Percentiles rank a stretch among this genome's conserved stretches.
Conservation (phyloP, 2,113 vertebrate genomes). For the Sinocyclocheilus maitianheensis region DNA sequence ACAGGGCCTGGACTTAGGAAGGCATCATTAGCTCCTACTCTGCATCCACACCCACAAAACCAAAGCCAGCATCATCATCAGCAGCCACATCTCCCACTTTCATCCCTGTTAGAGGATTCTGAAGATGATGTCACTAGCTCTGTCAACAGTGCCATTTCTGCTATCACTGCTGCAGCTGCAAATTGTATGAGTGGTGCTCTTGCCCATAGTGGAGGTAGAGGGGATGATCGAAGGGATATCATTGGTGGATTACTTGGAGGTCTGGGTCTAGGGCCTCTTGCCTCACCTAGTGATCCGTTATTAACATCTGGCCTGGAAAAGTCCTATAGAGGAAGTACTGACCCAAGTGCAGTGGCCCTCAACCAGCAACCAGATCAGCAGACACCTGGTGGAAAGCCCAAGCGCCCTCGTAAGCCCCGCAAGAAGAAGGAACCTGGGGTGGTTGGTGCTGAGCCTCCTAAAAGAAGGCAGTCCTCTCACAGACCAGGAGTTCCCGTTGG, state of each 20-base stretch:
- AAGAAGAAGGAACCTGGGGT: slow-evolving; percentile 74
- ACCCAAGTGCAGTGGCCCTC: slow-evolving; percentile 63
- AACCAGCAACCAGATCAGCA: slow-evolving; percentile 68
- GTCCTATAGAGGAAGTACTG: slow-evolving; percentile 70
- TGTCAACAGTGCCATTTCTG: slow-evolving; percentile 80
- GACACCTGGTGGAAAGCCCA: slow-evolving; percentile 72
- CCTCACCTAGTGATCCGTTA: slow-evolving; percentile 69
- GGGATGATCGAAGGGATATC: slow-evolving; percentile 79
- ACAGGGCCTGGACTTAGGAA: slow-evolving; percentile 78
- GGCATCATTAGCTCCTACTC: slow-evolving; percentile 79
- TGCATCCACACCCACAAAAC: slow-evolving; percentile 80
- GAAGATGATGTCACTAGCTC: slow-evolving; percentile 83
- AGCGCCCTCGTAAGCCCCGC: slow-evolving; percentile 79
- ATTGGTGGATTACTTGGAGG: slow-evolving; percentile 80
- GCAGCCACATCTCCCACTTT: slow-evolving; percentile 79
- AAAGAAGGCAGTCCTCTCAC: slow-evolving; percentile 74
- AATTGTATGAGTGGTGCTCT: slow-evolving; percentile 61
- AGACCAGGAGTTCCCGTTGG: slow-evolving; percentile 69
- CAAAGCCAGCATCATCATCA: slow-evolving; percentile 78
- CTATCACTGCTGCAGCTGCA: slow-evolving; percentile 76
- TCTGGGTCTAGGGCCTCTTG: slow-evolving; percentile 77
- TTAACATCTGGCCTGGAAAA: slow-evolving; percentile 77
- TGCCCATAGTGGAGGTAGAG: slow-evolving; percentile 73
- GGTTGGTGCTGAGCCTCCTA: slow-evolving; percentile 66
- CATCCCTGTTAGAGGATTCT: slow-evolving; percentile 80